These are phyloP conservation scores for Poeciliopsis retropinna DNA, from an alignment of 2,113 vertebrate species.

Conservation along the genomic window DNA sequence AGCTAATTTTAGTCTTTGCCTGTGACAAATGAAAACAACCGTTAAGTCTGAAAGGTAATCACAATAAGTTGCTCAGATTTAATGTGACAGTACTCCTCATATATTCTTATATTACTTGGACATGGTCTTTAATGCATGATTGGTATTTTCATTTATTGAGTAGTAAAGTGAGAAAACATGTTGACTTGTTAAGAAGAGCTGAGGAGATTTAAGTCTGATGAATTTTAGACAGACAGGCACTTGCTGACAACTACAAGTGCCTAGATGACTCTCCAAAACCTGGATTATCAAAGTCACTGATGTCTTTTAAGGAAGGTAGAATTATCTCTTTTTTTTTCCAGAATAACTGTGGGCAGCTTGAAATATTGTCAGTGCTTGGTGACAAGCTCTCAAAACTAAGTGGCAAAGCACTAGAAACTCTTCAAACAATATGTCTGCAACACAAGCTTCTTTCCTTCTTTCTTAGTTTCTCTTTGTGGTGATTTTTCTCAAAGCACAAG, in stretches of 20 bases:
- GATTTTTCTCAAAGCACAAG: slow-evolving; percentile 2
- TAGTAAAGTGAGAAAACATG: neutral
- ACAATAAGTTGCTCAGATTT: slow-evolving; percentile 35
- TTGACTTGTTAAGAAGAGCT: no score
- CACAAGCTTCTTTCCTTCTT: slow-evolving; percentile 6
- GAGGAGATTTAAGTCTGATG: no score
- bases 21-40: slow-evolving; percentile 6
- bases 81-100: slow-evolving; percentile 40
- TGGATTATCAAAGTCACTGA: slow-evolving; percentile 26
- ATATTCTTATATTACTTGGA: slow-evolving; percentile 38
- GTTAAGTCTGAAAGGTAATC: slow-evolving; percentile 22
- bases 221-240: neutral
- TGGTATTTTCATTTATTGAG: slow-evolving; percentile 64
- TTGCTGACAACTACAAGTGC: slow-evolving; percentile 20
- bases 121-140: slow-evolving; percentile 50
- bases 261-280: slow-evolving; percentile 20
- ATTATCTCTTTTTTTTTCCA: neutral
- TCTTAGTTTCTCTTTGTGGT: neutral
- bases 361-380: slow-evolving; percentile 5
- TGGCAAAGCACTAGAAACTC: slow-evolving; percentile 16
- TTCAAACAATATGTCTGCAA: slow-evolving; percentile 1
- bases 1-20: no score
- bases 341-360: slow-evolving; percentile 5
- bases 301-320: slow-evolving; percentile 2
- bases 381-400: slow-evolving; percentile 9